These are phyloP conservation scores for Eulemur macaco DNA, from an alignment of 2,113 vertebrate genomes.

Conservation along the genomic window DNA sequence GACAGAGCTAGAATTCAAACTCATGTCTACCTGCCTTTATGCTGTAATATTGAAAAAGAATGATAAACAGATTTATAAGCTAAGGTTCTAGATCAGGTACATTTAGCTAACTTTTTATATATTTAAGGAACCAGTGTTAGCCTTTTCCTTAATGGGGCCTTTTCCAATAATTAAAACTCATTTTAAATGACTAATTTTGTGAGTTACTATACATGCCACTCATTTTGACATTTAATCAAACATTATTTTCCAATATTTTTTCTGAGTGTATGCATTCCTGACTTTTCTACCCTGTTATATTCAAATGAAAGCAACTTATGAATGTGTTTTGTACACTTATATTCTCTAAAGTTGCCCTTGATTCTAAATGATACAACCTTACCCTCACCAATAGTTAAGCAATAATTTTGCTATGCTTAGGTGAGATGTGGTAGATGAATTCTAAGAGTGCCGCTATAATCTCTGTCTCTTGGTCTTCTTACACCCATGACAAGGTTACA, in stretches of 20 bases:
- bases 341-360: not conserved
- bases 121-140: not conserved
- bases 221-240: constrained; percentile 6
- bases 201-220: not conserved
- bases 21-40: not conserved
- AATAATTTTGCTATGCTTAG: not conserved
- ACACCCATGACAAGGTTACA: not conserved
- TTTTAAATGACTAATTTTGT: constrained; percentile 7
- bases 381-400: not conserved
- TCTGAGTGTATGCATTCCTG: not conserved
- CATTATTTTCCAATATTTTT: not conserved
- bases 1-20: not conserved
- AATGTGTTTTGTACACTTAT: not conserved
- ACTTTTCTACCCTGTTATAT: not conserved
- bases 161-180: not conserved
- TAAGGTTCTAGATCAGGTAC: not conserved
- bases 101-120: not conserved
- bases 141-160: not conserved
- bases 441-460: not conserved
- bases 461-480: not conserved
- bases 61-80: not conserved
- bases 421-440: not conserved
- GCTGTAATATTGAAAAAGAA: not conserved
- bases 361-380: not conserved
- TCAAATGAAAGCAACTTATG: constrained; percentile 2